Conservation (phyloP, 64 coral and sea anemone genomes). For the Catalaphyllia jardinei region DNA sequence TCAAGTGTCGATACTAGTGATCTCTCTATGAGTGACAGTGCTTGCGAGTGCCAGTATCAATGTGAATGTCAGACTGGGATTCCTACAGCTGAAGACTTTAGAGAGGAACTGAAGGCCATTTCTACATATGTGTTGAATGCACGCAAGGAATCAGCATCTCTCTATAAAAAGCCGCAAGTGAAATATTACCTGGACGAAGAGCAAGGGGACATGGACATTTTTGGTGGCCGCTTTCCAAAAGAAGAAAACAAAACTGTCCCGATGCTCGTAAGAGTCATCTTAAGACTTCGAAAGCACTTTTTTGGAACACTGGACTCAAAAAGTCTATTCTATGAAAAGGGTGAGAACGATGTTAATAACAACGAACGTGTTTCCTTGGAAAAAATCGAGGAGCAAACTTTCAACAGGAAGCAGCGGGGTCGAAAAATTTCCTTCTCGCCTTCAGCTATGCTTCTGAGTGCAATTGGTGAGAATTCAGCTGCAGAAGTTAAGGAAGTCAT, state of each 20-base stretch:
- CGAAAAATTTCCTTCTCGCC: slow-evolving; percentile 82
- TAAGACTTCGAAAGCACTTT: slow-evolving; percentile 85
- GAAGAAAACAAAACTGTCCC: slow-evolving; percentile 51
- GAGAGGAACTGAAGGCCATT: slow-evolving; percentile 74
- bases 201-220: slow-evolving; percentile 76
- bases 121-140: slow-evolving; percentile 71
- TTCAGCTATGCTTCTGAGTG: slow-evolving; percentile 84
- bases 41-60: slow-evolving; percentile 44
- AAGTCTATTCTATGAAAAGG: slow-evolving; percentile 2
- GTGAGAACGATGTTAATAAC: slow-evolving; percentile 37
- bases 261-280: slow-evolving; percentile 71
- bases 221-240: slow-evolving; percentile 22
- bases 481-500: slow-evolving; percentile 82
- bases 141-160: slow-evolving; percentile 13
- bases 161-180: slow-evolving; percentile 8
- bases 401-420: neutral
- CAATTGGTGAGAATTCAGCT: slow-evolving; percentile 73
- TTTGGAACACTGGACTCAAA: slow-evolving; percentile 63
- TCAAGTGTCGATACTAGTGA: slow-evolving; percentile 81
- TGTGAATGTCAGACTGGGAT: slow-evolving; percentile 93
- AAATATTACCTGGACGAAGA: slow-evolving; percentile 83
- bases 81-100: slow-evolving; percentile 58
- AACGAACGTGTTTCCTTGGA: neutral
- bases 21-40: slow-evolving; percentile 45
- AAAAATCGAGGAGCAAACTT: neutral